These are phyloP conservation scores for Tupaia tana DNA, from an alignment of 2,113 vertebrate species.

Conservation along the genomic window DNA sequence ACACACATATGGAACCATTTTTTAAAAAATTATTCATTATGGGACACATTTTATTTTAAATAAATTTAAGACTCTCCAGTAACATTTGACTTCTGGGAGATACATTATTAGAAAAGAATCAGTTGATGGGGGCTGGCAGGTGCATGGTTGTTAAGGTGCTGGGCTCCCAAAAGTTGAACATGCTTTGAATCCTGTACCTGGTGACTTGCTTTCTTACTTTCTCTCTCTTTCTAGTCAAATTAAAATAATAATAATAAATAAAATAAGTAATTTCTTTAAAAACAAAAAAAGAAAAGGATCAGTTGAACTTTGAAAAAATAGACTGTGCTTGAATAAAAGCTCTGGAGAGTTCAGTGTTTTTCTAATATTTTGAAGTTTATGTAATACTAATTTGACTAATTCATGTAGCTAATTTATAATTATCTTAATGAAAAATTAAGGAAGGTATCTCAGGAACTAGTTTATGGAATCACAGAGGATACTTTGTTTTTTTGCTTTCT, in stretches of 20 bases:
- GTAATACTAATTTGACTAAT: background rate
- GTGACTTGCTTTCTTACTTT: too few species aligned
- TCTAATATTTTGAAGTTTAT: conserved; percentile 37
- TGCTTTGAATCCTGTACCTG: too few species aligned
- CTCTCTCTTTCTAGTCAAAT: too few species aligned
- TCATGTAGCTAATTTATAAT: conserved; percentile 62
- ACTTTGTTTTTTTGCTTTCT: background rate
- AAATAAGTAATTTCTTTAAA: too few species aligned
- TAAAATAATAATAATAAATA: too few species aligned
- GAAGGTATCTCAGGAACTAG: background rate
- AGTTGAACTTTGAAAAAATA: conserved; percentile 4
- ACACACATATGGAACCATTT: background rate
- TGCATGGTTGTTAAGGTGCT: too few species aligned
- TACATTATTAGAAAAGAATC: background rate
- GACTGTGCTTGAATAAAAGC: background rate
- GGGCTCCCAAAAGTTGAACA: too few species aligned
- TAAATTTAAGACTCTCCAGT: background rate
- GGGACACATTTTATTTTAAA: background rate
- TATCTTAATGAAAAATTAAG: conserved; percentile 46
- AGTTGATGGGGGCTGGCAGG: too few species aligned
- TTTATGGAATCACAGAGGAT: background rate
- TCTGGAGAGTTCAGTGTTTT: background rate
- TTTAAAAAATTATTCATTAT: background rate
- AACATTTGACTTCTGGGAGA: conserved; percentile 17
- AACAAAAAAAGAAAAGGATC: background rate